Conservation (phyloP, 2,888 invertebrate species). For the Hirtodrosophila cameraria region DNA sequence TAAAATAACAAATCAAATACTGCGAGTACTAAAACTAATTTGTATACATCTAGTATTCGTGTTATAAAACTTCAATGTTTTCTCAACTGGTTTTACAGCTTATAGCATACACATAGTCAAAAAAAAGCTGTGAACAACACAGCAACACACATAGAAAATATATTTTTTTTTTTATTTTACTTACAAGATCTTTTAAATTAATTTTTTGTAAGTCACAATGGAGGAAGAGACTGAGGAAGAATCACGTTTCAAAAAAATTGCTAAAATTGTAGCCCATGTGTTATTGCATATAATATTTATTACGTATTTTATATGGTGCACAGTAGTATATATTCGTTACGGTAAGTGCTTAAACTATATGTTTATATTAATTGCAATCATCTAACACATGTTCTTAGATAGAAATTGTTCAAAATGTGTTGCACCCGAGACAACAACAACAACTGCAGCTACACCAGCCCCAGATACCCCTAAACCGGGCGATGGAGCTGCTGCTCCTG, state of each 20-base stretch:
- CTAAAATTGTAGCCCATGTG: slow-evolving; percentile 1
- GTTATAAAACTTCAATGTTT: too few relatives aligned
- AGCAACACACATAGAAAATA: too few relatives aligned
- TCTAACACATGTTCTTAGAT: not conserved
- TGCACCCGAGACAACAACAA: not conserved
- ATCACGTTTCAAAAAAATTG: not conserved
- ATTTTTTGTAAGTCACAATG: slow-evolving; percentile 5
- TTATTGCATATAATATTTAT: slow-evolving; percentile 39
- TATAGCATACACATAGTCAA: too few relatives aligned
- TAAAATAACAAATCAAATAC: too few relatives aligned
- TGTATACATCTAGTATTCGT: too few relatives aligned
- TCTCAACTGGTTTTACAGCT: too few relatives aligned
- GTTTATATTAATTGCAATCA: too few relatives aligned
- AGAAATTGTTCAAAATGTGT: not conserved
- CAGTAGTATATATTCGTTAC: slow-evolving; percentile 6
- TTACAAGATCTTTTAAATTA: not conserved
- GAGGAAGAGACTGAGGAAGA: slow-evolving; percentile 1
- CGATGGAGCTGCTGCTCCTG: too few relatives aligned
- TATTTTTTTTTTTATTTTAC: too few relatives aligned
- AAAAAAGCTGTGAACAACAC: too few relatives aligned
- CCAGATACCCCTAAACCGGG: too few relatives aligned
- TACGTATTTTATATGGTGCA: slow-evolving; percentile 26
- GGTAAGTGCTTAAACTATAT: slow-evolving; percentile 21
- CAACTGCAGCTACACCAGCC: not conserved
- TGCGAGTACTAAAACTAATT: too few relatives aligned